phyloP scores from a whole-genome alignment of 2,888 invertebrate species.

The Orthosia gothica region DNA sequence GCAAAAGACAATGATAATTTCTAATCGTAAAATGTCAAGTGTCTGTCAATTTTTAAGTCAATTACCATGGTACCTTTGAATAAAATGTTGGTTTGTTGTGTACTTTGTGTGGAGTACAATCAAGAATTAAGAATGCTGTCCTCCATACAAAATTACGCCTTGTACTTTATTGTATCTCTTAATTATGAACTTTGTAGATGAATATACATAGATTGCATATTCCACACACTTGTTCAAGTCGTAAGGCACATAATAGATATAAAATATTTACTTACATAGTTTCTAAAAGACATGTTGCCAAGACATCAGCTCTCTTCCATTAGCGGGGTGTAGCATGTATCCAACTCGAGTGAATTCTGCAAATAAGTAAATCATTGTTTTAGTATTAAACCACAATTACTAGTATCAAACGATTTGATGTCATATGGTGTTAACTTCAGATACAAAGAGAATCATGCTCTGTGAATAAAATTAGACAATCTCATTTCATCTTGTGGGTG shows the following conservation, averaged over 20 bases:
- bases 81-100: no score
- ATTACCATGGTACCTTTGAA: no score
- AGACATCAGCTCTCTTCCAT: slow-evolving; percentile 80
- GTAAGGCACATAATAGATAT: neutral
- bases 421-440: slow-evolving; percentile 2
- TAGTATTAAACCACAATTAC: slow-evolving; percentile 29
- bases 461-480: slow-evolving; percentile 12
- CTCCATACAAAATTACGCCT: no score
- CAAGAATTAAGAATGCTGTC: no score
- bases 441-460: slow-evolving; percentile 3
- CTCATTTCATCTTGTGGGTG: slow-evolving; percentile 6
- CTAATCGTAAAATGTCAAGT: no score
- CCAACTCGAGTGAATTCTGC: slow-evolving; percentile 65
- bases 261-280: slow-evolving; percentile 82
- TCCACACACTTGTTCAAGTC: neutral
- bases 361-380: slow-evolving; percentile 56
- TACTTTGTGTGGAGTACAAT: no score
- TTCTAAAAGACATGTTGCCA: slow-evolving; percentile 86
- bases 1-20: no score
- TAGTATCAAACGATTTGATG: slow-evolving; percentile 22
- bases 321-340: slow-evolving; percentile 57
- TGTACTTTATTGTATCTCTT: no score
- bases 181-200: no score
- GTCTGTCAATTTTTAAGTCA: no score
- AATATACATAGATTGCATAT: no score